Evolutionary conservation across 2,113 vertebrate species (phyloP), one percentile per base, ranked within the genome.

Genomic region (Hippocampus abdominalis): DNA sequence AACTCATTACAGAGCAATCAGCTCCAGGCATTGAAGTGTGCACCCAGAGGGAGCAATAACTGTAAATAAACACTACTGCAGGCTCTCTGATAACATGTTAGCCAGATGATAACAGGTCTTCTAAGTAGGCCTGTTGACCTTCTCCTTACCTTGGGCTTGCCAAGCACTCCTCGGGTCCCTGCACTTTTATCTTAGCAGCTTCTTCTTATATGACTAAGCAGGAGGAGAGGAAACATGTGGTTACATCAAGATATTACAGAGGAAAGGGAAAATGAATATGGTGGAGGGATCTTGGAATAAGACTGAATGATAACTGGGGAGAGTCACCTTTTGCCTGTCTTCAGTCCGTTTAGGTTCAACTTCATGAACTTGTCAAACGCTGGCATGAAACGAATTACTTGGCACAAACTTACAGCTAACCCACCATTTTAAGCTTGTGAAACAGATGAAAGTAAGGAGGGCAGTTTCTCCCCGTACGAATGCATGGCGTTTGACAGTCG

Each of bases 1-100:
- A 95, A 94, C 92, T 95, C 92, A 94, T 95, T 96, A 94, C 90
- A 93, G 93, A 93, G 88, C 93, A 95, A 93, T 95, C 85, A 90
- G 86, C 92, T 90, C 88, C 89, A 81, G 82, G 93, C 80, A 78
- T 91, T 93, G 87, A 93, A 92, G 93, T 93, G 89, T 89, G 90
- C 91, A 92, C 94, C 94, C 94, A 92, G 88, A 93, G 92, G 93
- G 94, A 95, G 91, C 92, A 94, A 93, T 94, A 94, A 93, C 92
- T 95, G 91, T 95, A 95, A 96, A 94, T 96, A 96, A 95, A 89
- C 92, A 92, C 84, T 85, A 84, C 92, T 94, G 93, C 88, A 91
- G 90, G 90, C 91, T 93, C 91, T 84, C 92, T 89, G 93, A 93
- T 94, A 95, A 94, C 90, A 94, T 93, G 91, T 93, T 93, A 92